Evolutionary conservation across 2,113 vertebrate genomes (phyloP).

Genomic region (Saccopteryx bilineata): DNA sequence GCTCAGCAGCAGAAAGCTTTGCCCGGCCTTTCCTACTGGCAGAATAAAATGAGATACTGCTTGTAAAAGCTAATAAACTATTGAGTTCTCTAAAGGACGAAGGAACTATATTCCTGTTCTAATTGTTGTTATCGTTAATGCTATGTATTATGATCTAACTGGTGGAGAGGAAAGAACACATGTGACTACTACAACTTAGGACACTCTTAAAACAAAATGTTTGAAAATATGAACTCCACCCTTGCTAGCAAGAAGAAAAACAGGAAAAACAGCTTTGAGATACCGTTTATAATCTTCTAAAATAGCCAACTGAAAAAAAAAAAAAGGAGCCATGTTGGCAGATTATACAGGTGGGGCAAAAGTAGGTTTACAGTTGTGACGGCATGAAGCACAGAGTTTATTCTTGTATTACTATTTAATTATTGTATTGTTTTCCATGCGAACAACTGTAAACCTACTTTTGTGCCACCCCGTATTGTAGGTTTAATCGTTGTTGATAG

Average conservation of each 20-base stretch:
- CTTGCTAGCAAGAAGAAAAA: conserved; percentile 52
- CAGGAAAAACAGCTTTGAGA: conserved; percentile 31
- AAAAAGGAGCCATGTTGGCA: neutral
- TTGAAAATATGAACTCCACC: conserved; percentile 38
- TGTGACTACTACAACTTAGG: neutral
- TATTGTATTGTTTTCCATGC: too few species aligned
- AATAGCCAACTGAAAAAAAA: neutral
- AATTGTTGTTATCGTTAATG: neutral
- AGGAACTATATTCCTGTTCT: neutral
- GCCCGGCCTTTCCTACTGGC: neutral
- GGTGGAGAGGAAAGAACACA: neutral
- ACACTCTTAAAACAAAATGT: neutral
- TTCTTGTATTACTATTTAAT: too few species aligned
- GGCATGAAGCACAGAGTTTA: too few species aligned
- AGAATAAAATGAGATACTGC: neutral
- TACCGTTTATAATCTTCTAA: conserved; percentile 28
- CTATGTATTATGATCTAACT: neutral
- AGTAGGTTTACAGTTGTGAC: too few species aligned
- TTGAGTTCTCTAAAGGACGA: neutral
- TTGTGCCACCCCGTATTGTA: too few species aligned
- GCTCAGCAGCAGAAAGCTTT: too few species aligned
- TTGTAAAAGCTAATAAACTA: neutral
- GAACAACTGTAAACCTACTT: too few species aligned
- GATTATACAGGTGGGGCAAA: neutral
- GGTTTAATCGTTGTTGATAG: neutral